Base-by-base conservation (phyloP, 1,140 invertebrate species). In the Megalopta genalis region DNA sequence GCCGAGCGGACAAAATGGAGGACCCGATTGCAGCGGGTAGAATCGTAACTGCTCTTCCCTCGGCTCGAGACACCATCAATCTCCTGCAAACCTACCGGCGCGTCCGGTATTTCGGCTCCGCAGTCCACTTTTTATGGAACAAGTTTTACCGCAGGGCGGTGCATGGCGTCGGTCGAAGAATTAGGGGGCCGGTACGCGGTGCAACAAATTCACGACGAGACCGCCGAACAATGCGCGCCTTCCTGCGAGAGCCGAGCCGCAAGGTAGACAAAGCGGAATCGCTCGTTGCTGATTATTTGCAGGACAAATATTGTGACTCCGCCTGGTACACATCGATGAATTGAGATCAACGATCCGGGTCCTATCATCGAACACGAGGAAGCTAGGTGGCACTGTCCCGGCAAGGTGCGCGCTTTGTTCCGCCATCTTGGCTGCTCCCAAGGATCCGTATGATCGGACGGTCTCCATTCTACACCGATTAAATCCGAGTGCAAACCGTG, bases 231-330 rank as follows among this genome's bases (percentile, higher is more conserved):
- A 81, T 76, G 63, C 32, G 63, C 18, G 49, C n/a, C 78, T 32
- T 65, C 52, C 65, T 63, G 59, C 75, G 65, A 80, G 54, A n/a
- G 39, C 68, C 27, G 18, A 54, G 62, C 80, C 52, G 69, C 65
- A 64, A 49, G 21, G 21, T 57, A 71, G 72, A 77, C 67, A 74
- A 39, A 62, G 5, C 32, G 25, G 18, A 16, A 18, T 49, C 46
- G 39, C 16, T 37, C 78, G 71, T 60, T 80, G 71, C 74, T 74
- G 79, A 86, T 84, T 86, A 87, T 86, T 84, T 76, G 27, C 80
- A 62, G 76, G 71, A 70, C 79, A 77, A 86, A 86, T 84, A 84
- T 82, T 85, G 81, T 87, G 83, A 85, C 81, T 80, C 54, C 18
- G 1, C 37, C 21, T n/a, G 46, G 60, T 21, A 21, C 10, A 27